Conservation (phyloP, 2,113 vertebrate genomes). For the Nesogale talazaci region DNA sequence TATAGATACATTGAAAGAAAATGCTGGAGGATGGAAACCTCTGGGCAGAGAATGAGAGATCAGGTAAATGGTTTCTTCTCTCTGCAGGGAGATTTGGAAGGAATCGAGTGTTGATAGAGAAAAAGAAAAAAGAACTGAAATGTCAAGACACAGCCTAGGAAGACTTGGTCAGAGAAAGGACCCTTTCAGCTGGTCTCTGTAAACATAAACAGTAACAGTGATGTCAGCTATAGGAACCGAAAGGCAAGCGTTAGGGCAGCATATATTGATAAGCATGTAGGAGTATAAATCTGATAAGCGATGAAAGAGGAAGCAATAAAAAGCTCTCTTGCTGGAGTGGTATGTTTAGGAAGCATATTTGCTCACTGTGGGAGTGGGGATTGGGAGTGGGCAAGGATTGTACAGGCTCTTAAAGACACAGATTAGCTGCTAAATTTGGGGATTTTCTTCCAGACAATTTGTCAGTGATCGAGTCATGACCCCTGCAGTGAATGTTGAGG, state of each 20-base stretch:
- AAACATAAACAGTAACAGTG: background rate
- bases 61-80: background rate
- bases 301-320: background rate
- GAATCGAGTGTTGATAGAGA: background rate
- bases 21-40: background rate
- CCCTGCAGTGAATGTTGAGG: background rate
- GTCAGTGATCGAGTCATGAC: background rate
- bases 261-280: background rate
- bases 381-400: background rate
- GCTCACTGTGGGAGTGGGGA: background rate
- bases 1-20: background rate
- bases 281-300: background rate
- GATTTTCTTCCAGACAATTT: constrained; percentile 41
- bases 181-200: background rate
- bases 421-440: background rate
- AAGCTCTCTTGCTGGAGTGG: background rate
- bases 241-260: background rate
- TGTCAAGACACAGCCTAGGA: background rate
- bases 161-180: background rate
- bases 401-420: background rate
- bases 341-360: background rate
- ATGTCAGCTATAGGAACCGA: background rate
- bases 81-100: background rate
- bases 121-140: background rate
- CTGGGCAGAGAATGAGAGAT: background rate